A percentile compares a stretch with the other conserved stretches of the same genome.
These are phyloP conservation scores for Natrix natrix DNA, from an alignment of 2,797 vertebrate genomes.

Conservation along the genomic window DNA sequence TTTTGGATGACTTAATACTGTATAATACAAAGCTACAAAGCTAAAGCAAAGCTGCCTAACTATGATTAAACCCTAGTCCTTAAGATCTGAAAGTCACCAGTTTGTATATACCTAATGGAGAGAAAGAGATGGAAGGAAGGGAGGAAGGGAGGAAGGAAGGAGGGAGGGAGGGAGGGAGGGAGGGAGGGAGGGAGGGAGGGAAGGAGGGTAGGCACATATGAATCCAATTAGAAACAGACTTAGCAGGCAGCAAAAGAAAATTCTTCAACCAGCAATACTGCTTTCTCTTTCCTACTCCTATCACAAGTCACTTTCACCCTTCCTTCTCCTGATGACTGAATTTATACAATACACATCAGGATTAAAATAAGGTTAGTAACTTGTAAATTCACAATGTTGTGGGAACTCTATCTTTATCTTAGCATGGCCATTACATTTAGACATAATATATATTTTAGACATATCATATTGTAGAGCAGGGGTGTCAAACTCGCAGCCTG, in stretches of 20 bases:
- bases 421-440: neutral
- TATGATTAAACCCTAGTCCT: neutral
- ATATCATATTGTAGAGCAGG: neutral
- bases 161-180: neutral
- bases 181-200: no score
- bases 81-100: neutral
- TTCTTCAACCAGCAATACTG: neutral
- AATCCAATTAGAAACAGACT: neutral
- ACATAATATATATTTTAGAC: neutral
- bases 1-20: neutral
- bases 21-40: constrained; percentile 1
- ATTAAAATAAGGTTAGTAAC: neutral
- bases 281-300: neutral
- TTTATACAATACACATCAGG: neutral
- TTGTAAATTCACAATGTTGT: neutral
- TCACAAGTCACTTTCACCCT: neutral
- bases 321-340: neutral
- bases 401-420: neutral
- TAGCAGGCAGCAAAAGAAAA: neutral
- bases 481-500: no score
- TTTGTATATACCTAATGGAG: neutral
- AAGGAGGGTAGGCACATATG: neutral
- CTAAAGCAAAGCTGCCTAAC: neutral
- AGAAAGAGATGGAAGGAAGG: neutral
- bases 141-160: neutral